Base-by-base conservation (phyloP, 2,113 vertebrate species). In the Callocephalon fimbriatum region DNA sequence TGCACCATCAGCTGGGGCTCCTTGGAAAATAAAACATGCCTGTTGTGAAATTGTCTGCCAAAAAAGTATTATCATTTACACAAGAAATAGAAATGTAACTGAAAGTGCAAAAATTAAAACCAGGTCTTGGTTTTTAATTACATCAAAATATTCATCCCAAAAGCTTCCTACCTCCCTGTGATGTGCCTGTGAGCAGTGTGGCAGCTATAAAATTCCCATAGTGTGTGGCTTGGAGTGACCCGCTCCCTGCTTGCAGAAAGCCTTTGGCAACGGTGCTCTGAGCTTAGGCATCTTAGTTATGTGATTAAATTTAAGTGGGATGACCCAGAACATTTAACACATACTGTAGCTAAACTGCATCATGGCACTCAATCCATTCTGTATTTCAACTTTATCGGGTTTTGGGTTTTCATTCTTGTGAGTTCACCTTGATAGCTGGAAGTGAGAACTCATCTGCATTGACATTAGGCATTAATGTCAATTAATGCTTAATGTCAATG, bases 101-200 rank as follows among this genome's bases (percentile, higher is more conserved):
- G 48, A 42, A 68, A 44, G 35, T 15, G 16, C 61, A 42, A 85
- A 81, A 72, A 45, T 8, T 21, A 50, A 94, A 90, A 3, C 10
- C 18, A 29, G 48, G 29, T 47, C 29, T 47, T 86, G 62, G 20
- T 37, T 90, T 83, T 78, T 59, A 53, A 3, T 50, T 37, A 38
- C 54, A 45, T 37, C 22, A 35, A 35, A 37, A 29, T 37, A n/a
- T 79, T 50, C 26, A 54, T n/a, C 32, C 44, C 27, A 29, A 32
- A 38, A 86, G 26, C 27, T 19, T 71, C 10, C 50, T 20, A 3
- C 23, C 54, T 74, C 40, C 15, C 26, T 19, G 50, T 5, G 37
- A 48, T 1, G 2, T 17, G 29, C 32, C 4, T 2, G 25, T 45
- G 50, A 78, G 38, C 54, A 66, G 65, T 0, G 0, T 20, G 61